Evolutionary conservation across 2,888 invertebrate species (phyloP).

Genomic region (Zaprionus lineosus): DNA sequence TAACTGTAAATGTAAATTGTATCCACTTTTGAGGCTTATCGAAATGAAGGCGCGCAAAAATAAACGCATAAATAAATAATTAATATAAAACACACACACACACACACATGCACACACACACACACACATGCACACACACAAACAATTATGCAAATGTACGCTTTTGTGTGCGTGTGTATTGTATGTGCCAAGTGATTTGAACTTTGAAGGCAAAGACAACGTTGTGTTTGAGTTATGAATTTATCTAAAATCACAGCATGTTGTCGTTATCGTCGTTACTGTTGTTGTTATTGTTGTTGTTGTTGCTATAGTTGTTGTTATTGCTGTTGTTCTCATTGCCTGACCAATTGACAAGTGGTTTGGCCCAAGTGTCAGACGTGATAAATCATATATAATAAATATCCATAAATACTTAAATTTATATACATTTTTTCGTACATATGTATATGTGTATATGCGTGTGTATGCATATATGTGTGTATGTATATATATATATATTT

Average conservation of each 20-base stretch:
- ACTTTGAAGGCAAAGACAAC: conserved; percentile 79
- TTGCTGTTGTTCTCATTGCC: conserved; percentile 45
- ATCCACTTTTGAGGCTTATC: conserved; percentile 72
- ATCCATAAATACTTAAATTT: not conserved
- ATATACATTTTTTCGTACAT: conserved; percentile 1
- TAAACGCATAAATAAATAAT: conserved; percentile 75
- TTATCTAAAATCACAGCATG: conserved; percentile 76
- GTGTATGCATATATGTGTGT: no score
- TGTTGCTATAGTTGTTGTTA: conserved; percentile 24
- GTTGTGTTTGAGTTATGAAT: conserved; percentile 74
- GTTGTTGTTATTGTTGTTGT: conserved; percentile 14
- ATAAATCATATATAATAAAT: conserved; percentile 67
- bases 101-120: conserved; percentile 3
- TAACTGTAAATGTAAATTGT: conserved; percentile 75
- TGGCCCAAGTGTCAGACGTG: conserved; percentile 76
- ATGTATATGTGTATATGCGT: conserved; percentile 17
- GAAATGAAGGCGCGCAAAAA: conserved; percentile 72
- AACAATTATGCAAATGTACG: no score
- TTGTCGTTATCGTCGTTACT: conserved; percentile 57
- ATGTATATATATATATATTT: no score
- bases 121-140: no score
- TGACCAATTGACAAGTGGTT: conserved; percentile 73
- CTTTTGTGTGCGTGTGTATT: conserved; percentile 23
- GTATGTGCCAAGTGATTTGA: conserved; percentile 72
- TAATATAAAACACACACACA: conserved; percentile 45